Conservation (phyloP, 92 coral and sea anemone genomes). For the Zoanthus solanderi region DNA sequence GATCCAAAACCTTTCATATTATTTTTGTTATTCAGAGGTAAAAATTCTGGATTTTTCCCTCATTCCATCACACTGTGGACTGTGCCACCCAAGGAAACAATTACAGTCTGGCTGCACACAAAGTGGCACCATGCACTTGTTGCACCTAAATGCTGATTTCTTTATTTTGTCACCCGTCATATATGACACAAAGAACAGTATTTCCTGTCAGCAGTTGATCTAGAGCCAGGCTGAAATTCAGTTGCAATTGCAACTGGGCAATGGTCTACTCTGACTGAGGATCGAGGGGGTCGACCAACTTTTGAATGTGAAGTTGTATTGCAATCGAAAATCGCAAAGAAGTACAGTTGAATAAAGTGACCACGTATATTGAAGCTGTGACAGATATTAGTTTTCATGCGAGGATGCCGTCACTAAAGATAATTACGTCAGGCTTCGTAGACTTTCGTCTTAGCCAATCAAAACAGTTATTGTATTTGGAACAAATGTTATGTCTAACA, state of each 20-base stretch:
- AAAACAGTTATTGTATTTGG: conserved; percentile 2
- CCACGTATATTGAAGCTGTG: neutral
- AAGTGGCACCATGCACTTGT: conserved; percentile 38
- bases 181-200: conserved; percentile 19
- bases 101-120: conserved; percentile 36
- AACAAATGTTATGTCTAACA: conserved; percentile 27
- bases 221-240: conserved; percentile 46
- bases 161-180: conserved; percentile 34
- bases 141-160: conserved; percentile 34
- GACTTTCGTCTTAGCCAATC: conserved; percentile 8
- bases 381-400: neutral
- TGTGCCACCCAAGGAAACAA: conserved; percentile 21
- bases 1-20: conserved; percentile 22
- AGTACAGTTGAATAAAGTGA: neutral
- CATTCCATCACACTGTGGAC: conserved; percentile 35
- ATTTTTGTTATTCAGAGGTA: conserved; percentile 33
- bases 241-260: conserved; percentile 44
- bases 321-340: neutral
- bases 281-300: conserved; percentile 37
- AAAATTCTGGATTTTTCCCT: conserved; percentile 34
- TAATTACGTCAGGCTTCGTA: neutral
- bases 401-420: neutral
- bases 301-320: conserved; percentile 18
- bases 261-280: conserved; percentile 38
- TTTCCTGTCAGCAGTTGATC: conserved; percentile 39